Evolutionary conservation across 2,888 invertebrate species (phyloP).

Genomic region (Hymenopus coronatus): DNA sequence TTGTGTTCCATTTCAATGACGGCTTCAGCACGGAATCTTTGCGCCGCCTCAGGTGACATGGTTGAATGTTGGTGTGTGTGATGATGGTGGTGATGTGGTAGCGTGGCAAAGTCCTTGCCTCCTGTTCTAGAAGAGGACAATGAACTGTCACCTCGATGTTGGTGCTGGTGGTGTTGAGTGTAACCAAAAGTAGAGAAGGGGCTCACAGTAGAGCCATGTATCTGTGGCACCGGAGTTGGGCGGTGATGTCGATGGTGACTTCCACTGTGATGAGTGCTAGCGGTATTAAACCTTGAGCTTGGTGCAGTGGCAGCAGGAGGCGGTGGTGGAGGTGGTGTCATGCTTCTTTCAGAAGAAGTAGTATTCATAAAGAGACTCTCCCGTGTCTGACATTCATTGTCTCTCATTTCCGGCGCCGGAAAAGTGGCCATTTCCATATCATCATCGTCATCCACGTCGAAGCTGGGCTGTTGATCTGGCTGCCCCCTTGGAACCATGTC

Average conservation of each 20-base stretch:
- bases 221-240: conserved; percentile 12
- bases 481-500: background rate
- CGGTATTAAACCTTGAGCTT: conserved; percentile 40
- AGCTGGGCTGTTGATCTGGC: background rate
- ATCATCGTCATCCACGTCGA: conserved; percentile 7
- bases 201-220: conserved; percentile 36
- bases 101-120: conserved; percentile 14
- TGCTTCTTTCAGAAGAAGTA: conserved; percentile 45
- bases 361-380: conserved; percentile 64
- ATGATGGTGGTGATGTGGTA: conserved; percentile 28
- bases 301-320: conserved; percentile 45
- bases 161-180: conserved; percentile 28
- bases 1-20: conserved; percentile 56
- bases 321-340: conserved; percentile 45
- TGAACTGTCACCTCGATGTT: conserved; percentile 6
- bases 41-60: conserved; percentile 26
- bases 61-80: conserved; percentile 54
- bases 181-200: conserved; percentile 57
- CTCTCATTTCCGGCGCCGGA: conserved; percentile 60
- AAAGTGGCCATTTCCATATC: conserved; percentile 20
- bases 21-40: conserved; percentile 57
- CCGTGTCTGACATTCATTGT: conserved; percentile 78
- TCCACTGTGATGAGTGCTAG: background rate
- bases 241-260: conserved; percentile 13
- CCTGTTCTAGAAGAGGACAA: background rate